Evolutionary conservation across 35 echinoderm and acorn worm genomes (phyloP).

Genomic region (Hemicentrotus pulcherrimus): DNA sequence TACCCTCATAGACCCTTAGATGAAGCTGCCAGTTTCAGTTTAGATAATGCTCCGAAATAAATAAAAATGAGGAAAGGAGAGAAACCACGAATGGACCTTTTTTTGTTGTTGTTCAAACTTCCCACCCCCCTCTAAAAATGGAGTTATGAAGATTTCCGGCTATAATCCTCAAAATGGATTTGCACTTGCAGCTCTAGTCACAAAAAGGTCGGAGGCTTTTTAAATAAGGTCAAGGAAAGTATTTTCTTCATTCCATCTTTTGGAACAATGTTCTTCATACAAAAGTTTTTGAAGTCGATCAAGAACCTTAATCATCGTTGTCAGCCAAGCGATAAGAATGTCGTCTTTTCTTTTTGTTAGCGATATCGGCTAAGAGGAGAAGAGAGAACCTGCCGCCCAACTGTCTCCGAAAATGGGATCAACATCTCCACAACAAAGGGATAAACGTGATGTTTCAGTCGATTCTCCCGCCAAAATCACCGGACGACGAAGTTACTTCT

Average conservation of each 20-base stretch:
- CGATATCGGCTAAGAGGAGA: background rate
- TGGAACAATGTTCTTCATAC: background rate
- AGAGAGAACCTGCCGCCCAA: background rate
- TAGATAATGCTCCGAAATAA: no score
- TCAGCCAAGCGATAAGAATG: background rate
- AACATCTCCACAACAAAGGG: conserved; percentile 29
- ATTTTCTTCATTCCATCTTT: background rate
- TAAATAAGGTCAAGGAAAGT: background rate
- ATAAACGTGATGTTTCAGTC: conserved; percentile 35
- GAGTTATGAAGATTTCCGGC: background rate
- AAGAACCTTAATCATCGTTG: background rate
- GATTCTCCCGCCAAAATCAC: conserved; percentile 25
- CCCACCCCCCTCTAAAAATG: background rate
- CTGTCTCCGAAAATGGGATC: conserved; percentile 23
- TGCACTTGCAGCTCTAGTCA: background rate
- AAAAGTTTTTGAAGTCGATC: background rate
- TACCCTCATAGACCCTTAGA: no score
- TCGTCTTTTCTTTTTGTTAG: background rate
- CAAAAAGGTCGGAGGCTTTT: background rate
- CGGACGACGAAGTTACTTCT: background rate
- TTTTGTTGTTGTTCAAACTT: background rate
- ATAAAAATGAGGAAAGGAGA: no score
- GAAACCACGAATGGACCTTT: background rate
- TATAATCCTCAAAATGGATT: conserved; percentile 11
- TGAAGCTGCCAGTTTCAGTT: no score